A percentile compares a stretch with the other conserved stretches of the same genome.
Conservation (phyloP, 2,113 vertebrate genomes). For the Neogobius melanostomus region DNA sequence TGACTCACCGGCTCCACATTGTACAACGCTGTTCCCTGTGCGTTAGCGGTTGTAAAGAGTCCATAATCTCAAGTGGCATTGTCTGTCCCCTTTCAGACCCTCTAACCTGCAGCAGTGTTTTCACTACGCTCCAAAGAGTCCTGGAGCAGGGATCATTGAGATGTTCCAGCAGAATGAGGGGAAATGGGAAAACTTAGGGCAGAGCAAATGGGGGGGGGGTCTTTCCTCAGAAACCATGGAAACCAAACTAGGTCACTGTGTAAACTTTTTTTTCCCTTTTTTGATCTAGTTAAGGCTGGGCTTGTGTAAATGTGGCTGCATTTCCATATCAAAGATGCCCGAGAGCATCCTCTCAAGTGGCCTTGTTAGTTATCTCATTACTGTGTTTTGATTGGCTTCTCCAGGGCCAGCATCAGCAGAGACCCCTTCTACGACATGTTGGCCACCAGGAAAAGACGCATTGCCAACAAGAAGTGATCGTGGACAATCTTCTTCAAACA, state of each 20-base stretch:
- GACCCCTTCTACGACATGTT: constrained; percentile 99
- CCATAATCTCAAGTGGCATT: constrained; percentile 36
- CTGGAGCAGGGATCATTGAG: constrained; percentile 37
- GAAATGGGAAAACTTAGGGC: constrained; percentile 18
- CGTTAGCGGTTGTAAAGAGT: constrained; percentile 16
- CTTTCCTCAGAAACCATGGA: constrained; percentile 76
- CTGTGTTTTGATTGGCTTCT: constrained; percentile 62
- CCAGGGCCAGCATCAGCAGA: constrained; percentile 96
- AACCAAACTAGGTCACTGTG: constrained; percentile 80
- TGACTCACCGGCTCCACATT: constrained; percentile 44
- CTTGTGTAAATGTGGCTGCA: constrained; percentile 68
- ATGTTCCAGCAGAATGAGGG: constrained; percentile 45
- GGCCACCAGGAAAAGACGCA: constrained; percentile 94
- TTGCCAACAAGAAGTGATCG: constrained; percentile 95
- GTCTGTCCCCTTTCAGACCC: constrained; percentile 35
- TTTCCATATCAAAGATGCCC: constrained; percentile 78
- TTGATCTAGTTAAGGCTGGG: constrained; percentile 66
- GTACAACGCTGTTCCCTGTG: constrained; percentile 14
- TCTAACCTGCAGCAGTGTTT: constrained; percentile 41
- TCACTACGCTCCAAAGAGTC: constrained; percentile 34
- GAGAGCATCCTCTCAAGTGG: constrained; percentile 53
- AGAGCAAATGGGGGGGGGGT: background rate
- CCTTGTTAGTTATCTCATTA: constrained; percentile 57
- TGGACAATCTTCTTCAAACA: constrained; percentile 28
- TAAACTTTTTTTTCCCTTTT: constrained; percentile 68